Evolutionary conservation across 2,888 invertebrate genomes (phyloP), one percentile per base, ranked within the genome.

Genomic region (Melitaea athalia): DNA sequence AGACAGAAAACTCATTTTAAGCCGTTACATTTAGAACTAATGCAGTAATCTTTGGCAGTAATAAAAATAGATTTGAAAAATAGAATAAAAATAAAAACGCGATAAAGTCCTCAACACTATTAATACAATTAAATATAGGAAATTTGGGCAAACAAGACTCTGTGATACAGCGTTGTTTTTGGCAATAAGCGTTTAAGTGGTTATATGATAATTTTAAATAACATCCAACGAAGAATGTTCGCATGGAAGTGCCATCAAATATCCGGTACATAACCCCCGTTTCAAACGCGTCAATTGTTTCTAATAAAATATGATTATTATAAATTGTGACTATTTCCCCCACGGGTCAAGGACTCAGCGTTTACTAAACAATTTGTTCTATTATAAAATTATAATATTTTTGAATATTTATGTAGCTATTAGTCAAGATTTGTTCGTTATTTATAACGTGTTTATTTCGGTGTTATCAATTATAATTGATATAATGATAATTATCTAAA

Each of bases 271-370:
- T 69, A 68, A 5, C 53, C 72, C 74, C 74, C 50, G 52, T 65
- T 65, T 63, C 62, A 60, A 57, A 63, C 67, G 67, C 66, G 64
- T 74, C 76, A 76, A 76, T 76, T 76, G 77, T 69, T 50, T 53
- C 70, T 74, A 74, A 75, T 77, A 72, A 74, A 76, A 73, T 76
- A 72, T 77, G 71, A 76, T 72, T 74, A 74, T 70, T 71, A 75
- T 70, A 73, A 75, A 76, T 74, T 69, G 73, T 71, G 55, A 47
- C 52, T 59, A 66, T 67, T 66, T 68, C 69, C 55, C 67, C 47
- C 65, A 50, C 61, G 63, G 69, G 70, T 72, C 66, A 67, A 68
- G 65, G 55, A 63, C 66, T 69, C 50, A 52, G 65, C 38, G 53
- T 15, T 14, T 50, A 62, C 38, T 38, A 49, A 47, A 55, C 33